Conservation (phyloP, 2,797 vertebrate genomes). For the Neosilurus hyrtlii region DNA sequence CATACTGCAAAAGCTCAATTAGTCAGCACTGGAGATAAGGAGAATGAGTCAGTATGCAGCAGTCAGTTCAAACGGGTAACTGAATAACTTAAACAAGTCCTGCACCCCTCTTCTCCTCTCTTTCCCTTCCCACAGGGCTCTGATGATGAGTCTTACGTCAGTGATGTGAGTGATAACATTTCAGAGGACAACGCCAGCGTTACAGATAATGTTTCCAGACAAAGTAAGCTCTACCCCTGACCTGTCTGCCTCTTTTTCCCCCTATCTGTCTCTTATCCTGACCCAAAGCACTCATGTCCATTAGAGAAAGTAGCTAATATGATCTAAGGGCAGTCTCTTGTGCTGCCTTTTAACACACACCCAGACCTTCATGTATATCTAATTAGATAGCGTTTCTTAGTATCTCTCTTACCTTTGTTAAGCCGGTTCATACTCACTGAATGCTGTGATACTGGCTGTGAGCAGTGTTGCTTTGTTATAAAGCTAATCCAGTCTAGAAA, state of each 20-base stretch:
- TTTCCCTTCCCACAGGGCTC: slow-evolving; percentile 80
- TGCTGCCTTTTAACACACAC: background rate
- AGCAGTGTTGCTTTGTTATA: background rate
- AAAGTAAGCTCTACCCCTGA: slow-evolving; percentile 78
- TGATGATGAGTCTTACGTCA: slow-evolving; percentile 98
- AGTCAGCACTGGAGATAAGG: background rate
- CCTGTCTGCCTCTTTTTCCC: background rate
- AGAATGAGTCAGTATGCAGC: slow-evolving; percentile 25
- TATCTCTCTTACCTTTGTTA: background rate
- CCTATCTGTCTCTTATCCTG: slow-evolving; percentile 14
- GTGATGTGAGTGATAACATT: slow-evolving; percentile 99
- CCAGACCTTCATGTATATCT: background rate
- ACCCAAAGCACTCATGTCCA: slow-evolving; percentile 8
- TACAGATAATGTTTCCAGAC: slow-evolving; percentile 93
- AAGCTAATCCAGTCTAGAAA: background rate
- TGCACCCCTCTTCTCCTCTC: slow-evolving; percentile 14
- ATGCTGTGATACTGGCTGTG: background rate
- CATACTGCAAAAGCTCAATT: slow-evolving; percentile 18
- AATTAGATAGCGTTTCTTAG: background rate
- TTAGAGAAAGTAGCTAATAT: slow-evolving; percentile 33
- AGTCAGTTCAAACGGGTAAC: background rate
- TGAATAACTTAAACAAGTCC: slow-evolving; percentile 15
- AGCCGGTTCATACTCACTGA: background rate
- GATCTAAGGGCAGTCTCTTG: slow-evolving; percentile 40
- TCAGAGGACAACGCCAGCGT: slow-evolving; percentile 99